These are phyloP conservation scores for Serranus cabrilla DNA, from an alignment of 2,797 vertebrate species.

Conservation along the genomic window DNA sequence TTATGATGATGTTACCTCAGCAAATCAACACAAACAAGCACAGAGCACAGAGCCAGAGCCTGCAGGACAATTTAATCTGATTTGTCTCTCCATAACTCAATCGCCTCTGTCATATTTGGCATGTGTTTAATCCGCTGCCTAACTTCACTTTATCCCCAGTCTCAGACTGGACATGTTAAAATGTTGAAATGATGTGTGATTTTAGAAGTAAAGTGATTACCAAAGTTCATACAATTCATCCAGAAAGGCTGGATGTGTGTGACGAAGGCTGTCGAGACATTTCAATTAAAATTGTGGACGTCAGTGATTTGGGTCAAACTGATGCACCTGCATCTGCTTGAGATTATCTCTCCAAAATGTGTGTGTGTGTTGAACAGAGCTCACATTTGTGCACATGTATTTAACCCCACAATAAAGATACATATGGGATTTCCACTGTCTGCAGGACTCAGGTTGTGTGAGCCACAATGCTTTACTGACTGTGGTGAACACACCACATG, in stretches of 20 bases:
- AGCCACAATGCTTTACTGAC: not conserved
- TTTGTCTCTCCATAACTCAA: not conserved
- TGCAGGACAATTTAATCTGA: not conserved
- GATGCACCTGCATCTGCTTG: not conserved
- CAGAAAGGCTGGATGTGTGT: too few species aligned
- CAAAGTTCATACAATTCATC: too few species aligned
- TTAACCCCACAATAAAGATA: not conserved
- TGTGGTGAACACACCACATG: slow-evolving; percentile 18
- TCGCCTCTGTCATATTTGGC: not conserved
- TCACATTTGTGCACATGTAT: not conserved
- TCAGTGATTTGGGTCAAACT: too few species aligned
- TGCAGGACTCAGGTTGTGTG: slow-evolving; percentile 1
- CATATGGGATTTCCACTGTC: not conserved
- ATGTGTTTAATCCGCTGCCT: not conserved
- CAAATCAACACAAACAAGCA: not conserved
- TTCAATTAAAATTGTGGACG: too few species aligned
- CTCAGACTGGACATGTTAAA: too few species aligned
- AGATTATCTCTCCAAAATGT: not conserved
- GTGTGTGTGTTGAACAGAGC: not conserved
- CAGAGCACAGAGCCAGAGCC: not conserved
- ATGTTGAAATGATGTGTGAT: too few species aligned
- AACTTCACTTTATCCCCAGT: not conserved
- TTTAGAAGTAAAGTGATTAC: too few species aligned
- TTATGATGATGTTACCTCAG: not conserved
- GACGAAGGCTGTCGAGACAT: too few species aligned